These are phyloP conservation scores for Nematolebias whitei DNA, from an alignment of 2,113 vertebrate genomes.

Conservation along the genomic window DNA sequence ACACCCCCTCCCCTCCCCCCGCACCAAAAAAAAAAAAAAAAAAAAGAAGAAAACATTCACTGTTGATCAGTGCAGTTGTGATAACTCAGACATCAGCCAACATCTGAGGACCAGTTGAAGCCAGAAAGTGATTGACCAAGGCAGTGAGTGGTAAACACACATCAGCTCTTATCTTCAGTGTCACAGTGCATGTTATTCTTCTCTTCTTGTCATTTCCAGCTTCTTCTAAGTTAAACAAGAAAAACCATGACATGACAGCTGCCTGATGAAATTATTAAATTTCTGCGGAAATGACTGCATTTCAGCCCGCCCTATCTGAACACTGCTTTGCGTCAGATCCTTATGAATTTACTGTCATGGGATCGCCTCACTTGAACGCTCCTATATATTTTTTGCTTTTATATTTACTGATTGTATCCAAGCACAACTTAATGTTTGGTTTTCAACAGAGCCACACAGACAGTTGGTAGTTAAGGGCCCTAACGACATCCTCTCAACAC, in stretches of 20 bases:
- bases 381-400: not conserved
- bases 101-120: too few species aligned
- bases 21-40: too few species aligned
- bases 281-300: not conserved
- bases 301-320: not conserved
- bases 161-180: too few species aligned
- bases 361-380: not conserved
- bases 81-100: too few species aligned
- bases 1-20: too few species aligned
- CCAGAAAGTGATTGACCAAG: too few species aligned
- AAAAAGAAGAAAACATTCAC: too few species aligned
- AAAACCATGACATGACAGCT: not conserved
- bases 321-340: not conserved
- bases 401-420: slow-evolving; percentile 16
- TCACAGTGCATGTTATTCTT: not conserved
- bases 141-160: too few species aligned
- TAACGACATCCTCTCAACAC: slow-evolving; percentile 10
- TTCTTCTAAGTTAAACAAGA: not conserved
- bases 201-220: not conserved
- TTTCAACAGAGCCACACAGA: slow-evolving; percentile 7
- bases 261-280: not conserved
- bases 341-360: not conserved
- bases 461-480: slow-evolving; percentile 25
- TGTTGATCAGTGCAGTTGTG: too few species aligned
- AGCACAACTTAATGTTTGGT: slow-evolving; percentile 18